phyloP scores from a whole-genome alignment of 2,113 vertebrate genomes.

The Leuciscus idus region DNA sequence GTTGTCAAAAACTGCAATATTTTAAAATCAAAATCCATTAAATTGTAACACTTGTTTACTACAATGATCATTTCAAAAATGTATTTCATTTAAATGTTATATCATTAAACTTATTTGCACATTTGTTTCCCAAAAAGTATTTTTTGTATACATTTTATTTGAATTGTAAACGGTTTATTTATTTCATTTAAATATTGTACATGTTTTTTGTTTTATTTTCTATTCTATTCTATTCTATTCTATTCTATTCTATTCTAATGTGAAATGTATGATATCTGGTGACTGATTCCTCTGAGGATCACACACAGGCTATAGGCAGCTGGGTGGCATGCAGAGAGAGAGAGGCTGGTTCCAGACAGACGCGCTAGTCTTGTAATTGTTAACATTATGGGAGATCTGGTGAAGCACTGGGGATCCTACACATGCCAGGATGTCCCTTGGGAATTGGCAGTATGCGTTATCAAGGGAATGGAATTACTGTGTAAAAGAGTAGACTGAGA shows the following conservation, averaged over 20 bases:
- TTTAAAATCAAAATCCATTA: neutral
- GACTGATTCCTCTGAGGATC: too few species aligned
- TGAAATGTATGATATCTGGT: too few species aligned
- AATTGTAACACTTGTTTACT: neutral
- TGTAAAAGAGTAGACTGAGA: constrained; percentile 32
- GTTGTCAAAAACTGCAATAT: neutral
- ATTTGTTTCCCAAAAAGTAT: too few species aligned
- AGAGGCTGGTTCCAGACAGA: constrained; percentile 5
- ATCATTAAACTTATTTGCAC: too few species aligned
- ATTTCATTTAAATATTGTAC: too few species aligned
- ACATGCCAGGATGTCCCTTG: constrained; percentile 39
- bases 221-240: too few species aligned
- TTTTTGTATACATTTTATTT: too few species aligned
- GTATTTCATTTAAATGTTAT: too few species aligned
- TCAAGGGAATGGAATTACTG: constrained; percentile 46
- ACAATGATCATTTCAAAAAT: neutral
- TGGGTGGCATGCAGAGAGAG: neutral
- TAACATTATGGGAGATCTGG: constrained; percentile 10
- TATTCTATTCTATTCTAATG: too few species aligned
- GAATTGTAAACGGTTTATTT: too few species aligned
- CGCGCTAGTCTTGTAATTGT: constrained; percentile 29
- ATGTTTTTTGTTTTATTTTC: too few species aligned
- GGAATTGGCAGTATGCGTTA: constrained; percentile 43
- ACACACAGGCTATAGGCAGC: neutral
- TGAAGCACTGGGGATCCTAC: constrained; percentile 27